A percentile compares a stretch with the other conserved stretches of the same genome.
phyloP scores from a whole-genome alignment of 2,113 vertebrate genomes.

The Urocolius indicus region DNA sequence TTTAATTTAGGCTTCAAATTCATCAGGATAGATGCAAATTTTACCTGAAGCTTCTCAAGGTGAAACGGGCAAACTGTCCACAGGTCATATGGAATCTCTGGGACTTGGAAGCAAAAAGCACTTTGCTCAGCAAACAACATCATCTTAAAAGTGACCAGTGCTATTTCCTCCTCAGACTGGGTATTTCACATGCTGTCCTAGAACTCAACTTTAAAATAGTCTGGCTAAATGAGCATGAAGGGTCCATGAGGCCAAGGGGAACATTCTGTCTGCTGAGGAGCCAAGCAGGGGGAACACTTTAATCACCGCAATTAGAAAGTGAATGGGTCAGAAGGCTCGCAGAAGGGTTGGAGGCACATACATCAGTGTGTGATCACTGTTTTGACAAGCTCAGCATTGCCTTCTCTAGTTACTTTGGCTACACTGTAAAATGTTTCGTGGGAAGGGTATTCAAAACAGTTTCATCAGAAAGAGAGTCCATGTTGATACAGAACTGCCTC shows the following conservation, averaged over 20 bases:
- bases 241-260: neutral
- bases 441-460: neutral
- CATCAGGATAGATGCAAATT: neutral
- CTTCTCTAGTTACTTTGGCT: slow-evolving; percentile 16
- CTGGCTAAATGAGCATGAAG: neutral
- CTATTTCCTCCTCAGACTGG: neutral
- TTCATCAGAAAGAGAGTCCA: neutral
- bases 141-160: neutral
- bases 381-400: neutral
- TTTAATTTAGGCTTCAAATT: neutral
- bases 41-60: neutral
- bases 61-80: neutral
- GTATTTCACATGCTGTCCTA: neutral
- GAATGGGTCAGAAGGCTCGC: neutral
- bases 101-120: neutral
- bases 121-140: neutral
- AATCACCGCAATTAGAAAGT: neutral
- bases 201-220: neutral
- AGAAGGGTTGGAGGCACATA: neutral
- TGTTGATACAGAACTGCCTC: neutral
- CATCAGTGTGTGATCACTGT: neutral
- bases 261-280: neutral
- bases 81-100: neutral
- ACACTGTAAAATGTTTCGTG: neutral
- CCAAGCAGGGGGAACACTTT: neutral